Evolutionary conservation across 2,888 invertebrate species (phyloP), one percentile per base, ranked within the genome.

Genomic region (Cylindroiulus punctatus): DNA sequence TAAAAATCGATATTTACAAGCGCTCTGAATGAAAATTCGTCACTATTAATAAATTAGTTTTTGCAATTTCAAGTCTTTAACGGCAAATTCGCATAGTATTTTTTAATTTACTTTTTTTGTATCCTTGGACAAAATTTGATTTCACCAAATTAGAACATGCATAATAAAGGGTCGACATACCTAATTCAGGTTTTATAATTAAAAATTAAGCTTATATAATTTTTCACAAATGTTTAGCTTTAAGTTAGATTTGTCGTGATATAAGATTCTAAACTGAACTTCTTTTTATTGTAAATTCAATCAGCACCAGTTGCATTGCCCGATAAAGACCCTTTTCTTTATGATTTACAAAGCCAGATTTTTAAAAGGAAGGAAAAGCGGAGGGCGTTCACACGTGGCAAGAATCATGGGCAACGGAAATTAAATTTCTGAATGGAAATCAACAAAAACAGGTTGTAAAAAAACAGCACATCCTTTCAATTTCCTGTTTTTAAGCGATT

Each of bases 391-490:
- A 57, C 19, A 57, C 57, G n/a, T 19, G 57, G 57, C 57, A 57
- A 57, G 57, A 57, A n/a, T 57, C 57, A 57, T 57, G n/a, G 57
- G 57, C n/a, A 57, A 57, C 57, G 57, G 57, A 57, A 57, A 57
- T 57, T 57, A 57, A 57, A 57, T 57, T 57, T 57, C n/a, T 19
- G 57, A 57, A 57, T 57, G 57, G 19, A 57, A 57, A 57, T 57
- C 57, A 57, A 57, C 57, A 57, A 57, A 57, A 57, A 57, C 57
- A 57, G 57, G 57, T 57, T 57, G 57, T 19, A 57, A 57, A 57
- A 57, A 57, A 57, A 19, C 57, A 19, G 57, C 57, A 57, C 57
- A 57, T 57, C 57, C 57, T 57, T 57, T 57, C 57, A 57, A 57
- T 57, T 57, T 57, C 57, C 57, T 57, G 57, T 57, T 57, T 57